phyloP scores from a whole-genome alignment of 2,113 vertebrate genomes.

The Python bivittatus region DNA sequence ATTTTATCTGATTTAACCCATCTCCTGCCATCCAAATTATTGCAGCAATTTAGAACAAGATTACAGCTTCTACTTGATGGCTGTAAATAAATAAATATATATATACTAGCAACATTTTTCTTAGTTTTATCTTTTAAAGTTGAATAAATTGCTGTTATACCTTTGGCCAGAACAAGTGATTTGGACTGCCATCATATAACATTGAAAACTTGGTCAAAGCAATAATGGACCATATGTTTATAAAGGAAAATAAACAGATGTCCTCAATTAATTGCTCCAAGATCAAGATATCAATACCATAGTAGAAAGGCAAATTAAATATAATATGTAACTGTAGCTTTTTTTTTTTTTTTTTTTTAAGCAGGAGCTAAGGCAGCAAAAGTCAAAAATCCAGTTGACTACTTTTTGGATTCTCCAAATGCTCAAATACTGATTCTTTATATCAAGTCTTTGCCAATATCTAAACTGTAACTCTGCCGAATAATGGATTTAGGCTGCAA shows the following conservation, averaged over 20 bases:
- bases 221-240: not conserved
- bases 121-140: not conserved
- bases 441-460: not conserved
- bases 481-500: not conserved
- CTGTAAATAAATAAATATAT: slow-evolving; percentile 2
- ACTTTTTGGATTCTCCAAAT: not conserved
- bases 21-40: not conserved
- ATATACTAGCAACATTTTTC: not conserved
- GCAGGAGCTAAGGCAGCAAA: not conserved
- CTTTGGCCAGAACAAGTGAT: not conserved
- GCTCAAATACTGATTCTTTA: not conserved
- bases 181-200: not conserved
- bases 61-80: not conserved
- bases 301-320: not conserved
- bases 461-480: not conserved
- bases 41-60: not conserved
- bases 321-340: not conserved
- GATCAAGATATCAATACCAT: not conserved
- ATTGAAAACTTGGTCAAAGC: not conserved
- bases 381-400: not conserved
- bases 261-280: not conserved
- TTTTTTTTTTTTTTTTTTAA: not conserved
- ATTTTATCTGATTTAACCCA: not conserved
- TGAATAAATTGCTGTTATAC: not conserved
- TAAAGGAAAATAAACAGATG: not conserved